Base-by-base conservation (phyloP, 2,888 invertebrate genomes). In the Druceiella hillmani region DNA sequence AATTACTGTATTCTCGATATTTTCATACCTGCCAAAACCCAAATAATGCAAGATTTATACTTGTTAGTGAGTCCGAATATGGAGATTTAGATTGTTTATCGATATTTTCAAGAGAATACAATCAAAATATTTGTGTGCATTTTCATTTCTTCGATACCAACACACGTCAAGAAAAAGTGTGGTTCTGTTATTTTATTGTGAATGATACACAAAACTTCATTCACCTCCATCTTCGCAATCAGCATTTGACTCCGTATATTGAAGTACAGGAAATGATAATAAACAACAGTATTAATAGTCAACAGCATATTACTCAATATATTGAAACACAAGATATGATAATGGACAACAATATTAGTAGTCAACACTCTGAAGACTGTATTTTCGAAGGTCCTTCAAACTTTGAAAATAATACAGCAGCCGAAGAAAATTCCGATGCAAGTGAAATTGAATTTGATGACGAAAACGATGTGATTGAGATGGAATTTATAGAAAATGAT, bases 41-140 rank as follows among this genome's bases (percentile, higher is more conserved):
- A n/a, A n/a, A n/a, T n/a, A n/a, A n/a, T n/a, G n/a, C n/a, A n/a
- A n/a, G n/a, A n/a, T n/a, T n/a, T n/a, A n/a, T n/a, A n/a, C n/a
- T n/a, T n/a, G n/a, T n/a, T n/a, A n/a, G n/a, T n/a, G n/a, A n/a
- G n/a, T n/a, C n/a, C n/a, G n/a, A n/a, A n/a, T n/a, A n/a, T n/a
- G 55, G 55, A 53, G 52, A 54, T 52, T 52, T 56, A 51, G 47
- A 54, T 53, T 53, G 52, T 52, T 51, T 55, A 36, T 53, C 53
- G 44, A 49, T 55, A 40, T 54, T 55, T 30, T 30, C 55, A 47
- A 56, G 53, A 52, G 50, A 47, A 14, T 54, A 54, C 52, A 51
- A 50, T 54, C 52, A 55, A 55, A 55, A 56, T 52, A 32, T 56
- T 53, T 55, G 54, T 51, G 55, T 55, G 33, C 54, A 55, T 55